Evolutionary conservation across 2,888 invertebrate genomes (phyloP), one percentile per base, ranked within the genome.

Genomic region (Macroteleia sp.): DNA sequence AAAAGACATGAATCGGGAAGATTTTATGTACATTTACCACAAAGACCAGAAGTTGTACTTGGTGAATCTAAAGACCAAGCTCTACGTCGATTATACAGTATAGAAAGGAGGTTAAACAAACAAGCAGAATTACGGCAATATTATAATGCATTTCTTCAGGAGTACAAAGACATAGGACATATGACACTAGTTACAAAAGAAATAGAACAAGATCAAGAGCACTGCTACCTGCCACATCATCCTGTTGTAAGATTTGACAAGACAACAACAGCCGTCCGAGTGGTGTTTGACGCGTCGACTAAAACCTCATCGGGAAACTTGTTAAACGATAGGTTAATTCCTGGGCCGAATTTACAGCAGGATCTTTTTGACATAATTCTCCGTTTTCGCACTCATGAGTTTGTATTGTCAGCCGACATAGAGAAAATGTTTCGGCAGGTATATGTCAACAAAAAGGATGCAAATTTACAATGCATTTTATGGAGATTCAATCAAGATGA

Each of bases 21-120:
- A 39, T 39, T 39, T 14, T 14, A n/a, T 14, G 39, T 39, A n/a
- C 1, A 14, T 14, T 39, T 39, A 16, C 39, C 39, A 39, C 12
- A 39, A 16, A 39, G 16, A 14, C 16, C 39, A 39, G 12, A 39
- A 14, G 28, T 48, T 2, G 16, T 4, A 25, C 28, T 48, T 3
- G 48, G 48, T 3, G 28, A 48, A 12, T 48, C 48, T 5, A 48
- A 28, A 14, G n/a, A 48, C 2, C 28, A 28, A 48, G 48, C 48
- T 28, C n/a, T 42, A 19, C 17, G n/a, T 19, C 17, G 42, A 9
- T n/a, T 42, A 4, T 42, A 42, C n/a, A 19, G 19, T n/a, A 19
- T 42, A n/a, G 42, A 42, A 10, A 4, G 10, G 8, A 42, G 20
- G 17, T 19, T 19, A 42, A 9, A 19, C 19, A 17, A 19, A 9